Conservation (phyloP, 2,113 vertebrate genomes). For the Acrocephalus arundinaceus region DNA sequence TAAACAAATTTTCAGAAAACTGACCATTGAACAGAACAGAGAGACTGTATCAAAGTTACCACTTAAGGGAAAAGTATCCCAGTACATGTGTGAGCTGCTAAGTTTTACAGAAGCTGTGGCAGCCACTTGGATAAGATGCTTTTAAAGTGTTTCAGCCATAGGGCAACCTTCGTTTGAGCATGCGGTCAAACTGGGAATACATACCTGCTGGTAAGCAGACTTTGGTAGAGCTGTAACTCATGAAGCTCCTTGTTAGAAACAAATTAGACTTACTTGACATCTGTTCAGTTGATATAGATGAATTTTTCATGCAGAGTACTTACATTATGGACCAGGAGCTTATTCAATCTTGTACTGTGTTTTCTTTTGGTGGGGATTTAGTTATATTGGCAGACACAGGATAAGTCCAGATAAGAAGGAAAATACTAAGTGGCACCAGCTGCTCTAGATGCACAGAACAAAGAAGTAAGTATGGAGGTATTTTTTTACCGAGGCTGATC, state of each 20-base stretch:
- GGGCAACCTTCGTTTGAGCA: background rate
- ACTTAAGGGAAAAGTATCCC: background rate
- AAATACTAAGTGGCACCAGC: background rate
- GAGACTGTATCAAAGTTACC: background rate
- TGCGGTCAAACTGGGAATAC: rapidly evolving
- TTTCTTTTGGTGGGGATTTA: background rate
- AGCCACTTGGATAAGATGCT: background rate
- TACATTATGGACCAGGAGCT: background rate
- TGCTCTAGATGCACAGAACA: background rate
- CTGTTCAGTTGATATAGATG: background rate
- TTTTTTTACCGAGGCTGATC: background rate
- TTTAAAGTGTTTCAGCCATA: background rate
- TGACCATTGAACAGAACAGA: background rate
- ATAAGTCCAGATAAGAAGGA: background rate
- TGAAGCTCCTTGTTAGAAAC: background rate
- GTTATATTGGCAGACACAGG: background rate
- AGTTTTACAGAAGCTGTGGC: background rate
- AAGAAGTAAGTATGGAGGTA: background rate
- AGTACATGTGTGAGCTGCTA: background rate
- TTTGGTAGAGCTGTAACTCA: background rate
- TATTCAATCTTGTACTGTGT: background rate
- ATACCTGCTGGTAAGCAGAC: background rate
- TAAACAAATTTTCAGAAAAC: background rate
- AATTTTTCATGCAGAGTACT: background rate
- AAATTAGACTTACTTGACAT: background rate